Percentiles rank a stretch among this genome's conserved stretches.
phyloP scores from a whole-genome alignment of 2,888 invertebrate species.

The Psococerastis gibbosa region DNA sequence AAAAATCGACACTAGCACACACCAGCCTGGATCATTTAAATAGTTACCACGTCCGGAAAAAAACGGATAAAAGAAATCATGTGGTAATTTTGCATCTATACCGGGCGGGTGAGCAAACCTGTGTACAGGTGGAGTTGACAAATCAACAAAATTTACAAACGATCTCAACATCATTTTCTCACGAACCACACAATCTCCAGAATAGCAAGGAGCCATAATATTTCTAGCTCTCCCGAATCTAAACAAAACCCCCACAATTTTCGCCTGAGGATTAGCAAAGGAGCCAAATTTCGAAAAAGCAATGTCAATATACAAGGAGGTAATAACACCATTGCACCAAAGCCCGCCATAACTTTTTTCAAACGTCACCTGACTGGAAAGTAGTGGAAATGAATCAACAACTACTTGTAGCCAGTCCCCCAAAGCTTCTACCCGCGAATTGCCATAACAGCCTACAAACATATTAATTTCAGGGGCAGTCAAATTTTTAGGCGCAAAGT shows the following conservation, averaged over 20 bases:
- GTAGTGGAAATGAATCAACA: constrained; percentile 22
- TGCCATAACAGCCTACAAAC: constrained; percentile 31
- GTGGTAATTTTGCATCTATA: constrained; percentile 43
- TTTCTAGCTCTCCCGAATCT: constrained; percentile 15
- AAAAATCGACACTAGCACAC: too few species aligned
- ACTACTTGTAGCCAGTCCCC: constrained; percentile 32
- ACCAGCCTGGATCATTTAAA: too few species aligned
- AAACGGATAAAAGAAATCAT: constrained; percentile 57
- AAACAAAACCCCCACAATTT: constrained; percentile 26
- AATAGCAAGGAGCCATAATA: constrained; percentile 11
- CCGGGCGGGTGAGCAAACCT: constrained; percentile 39
- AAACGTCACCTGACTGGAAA: constrained; percentile 23
- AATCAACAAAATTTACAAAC: constrained; percentile 30
- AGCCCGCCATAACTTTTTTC: constrained; percentile 20
- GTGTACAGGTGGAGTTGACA: constrained; percentile 29
- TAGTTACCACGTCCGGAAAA: constrained; percentile 9
- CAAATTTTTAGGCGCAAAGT: constrained; percentile 21
- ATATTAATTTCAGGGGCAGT: constrained; percentile 21
- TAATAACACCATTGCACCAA: constrained; percentile 25
- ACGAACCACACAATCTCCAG: not conserved
- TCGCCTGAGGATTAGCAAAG: constrained; percentile 28
- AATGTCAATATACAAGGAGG: constrained; percentile 25
- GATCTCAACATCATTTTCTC: constrained; percentile 22
- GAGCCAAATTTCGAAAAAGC: constrained; percentile 31
- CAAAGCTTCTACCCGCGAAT: constrained; percentile 25